A percentile compares a stretch with the other conserved stretches of the same genome.
These are phyloP conservation scores for Argentina silus DNA, from an alignment of 2,797 vertebrate species.

Conservation along the genomic window DNA sequence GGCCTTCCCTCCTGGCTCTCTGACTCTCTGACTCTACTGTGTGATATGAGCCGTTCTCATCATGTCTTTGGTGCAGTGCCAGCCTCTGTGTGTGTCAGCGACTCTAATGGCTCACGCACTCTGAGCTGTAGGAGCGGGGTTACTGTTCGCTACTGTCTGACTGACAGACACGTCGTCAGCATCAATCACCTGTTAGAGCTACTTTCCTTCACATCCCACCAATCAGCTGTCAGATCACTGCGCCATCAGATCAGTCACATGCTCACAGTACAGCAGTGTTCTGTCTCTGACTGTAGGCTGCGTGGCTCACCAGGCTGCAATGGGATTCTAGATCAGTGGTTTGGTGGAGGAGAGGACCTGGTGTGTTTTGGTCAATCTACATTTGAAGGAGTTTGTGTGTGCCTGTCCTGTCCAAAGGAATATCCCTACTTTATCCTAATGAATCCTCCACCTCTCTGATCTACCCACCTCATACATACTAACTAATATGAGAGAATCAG, in stretches of 20 bases:
- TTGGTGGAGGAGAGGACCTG: too few relatives aligned
- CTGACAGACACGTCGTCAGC: not conserved
- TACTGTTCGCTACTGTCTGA: too few relatives aligned
- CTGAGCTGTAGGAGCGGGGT: not conserved
- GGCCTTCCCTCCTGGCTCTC: not conserved
- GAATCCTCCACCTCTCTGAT: not conserved
- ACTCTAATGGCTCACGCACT: not conserved
- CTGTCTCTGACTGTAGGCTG: too few relatives aligned
- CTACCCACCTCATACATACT: not conserved
- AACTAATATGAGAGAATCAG: not conserved
- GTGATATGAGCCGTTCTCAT: not conserved
- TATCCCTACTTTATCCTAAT: not conserved
- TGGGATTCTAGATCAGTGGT: too few relatives aligned
- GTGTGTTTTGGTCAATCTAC: too few relatives aligned
- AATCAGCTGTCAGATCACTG: conserved; percentile 5
- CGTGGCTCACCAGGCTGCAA: too few relatives aligned
- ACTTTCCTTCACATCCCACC: not conserved
- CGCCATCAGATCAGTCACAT: not conserved
- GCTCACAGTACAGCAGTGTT: not conserved
- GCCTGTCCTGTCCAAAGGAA: not conserved
- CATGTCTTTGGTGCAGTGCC: conserved; percentile 1
- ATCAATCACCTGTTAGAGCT: not conserved
- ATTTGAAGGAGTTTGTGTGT: too few relatives aligned
- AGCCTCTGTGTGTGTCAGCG: not conserved
- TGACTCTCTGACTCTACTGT: not conserved